Evolutionary conservation across 2,113 vertebrate genomes (phyloP).

Genomic region (Dasypus novemcinctus): DNA sequence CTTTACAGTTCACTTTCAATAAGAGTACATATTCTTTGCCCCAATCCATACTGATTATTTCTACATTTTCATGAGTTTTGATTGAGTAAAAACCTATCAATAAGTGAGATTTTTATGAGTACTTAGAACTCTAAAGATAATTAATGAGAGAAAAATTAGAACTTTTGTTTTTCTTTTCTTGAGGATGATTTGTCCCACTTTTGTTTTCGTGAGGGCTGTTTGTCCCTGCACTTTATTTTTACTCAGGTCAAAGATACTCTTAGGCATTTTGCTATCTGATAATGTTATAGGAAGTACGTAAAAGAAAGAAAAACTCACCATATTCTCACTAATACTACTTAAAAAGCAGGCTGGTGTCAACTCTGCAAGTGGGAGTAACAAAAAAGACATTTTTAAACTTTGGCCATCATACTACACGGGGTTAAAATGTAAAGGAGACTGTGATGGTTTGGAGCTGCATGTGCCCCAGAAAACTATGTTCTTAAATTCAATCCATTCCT

Average conservation of each 20-base stretch:
- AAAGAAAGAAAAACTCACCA: not conserved
- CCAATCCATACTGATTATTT: not conserved
- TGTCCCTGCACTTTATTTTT: not conserved
- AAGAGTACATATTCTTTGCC: not conserved
- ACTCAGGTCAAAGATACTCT: not conserved
- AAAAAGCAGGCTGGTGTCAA: not conserved
- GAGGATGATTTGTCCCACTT: too few species aligned
- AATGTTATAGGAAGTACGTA: not conserved
- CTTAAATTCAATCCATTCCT: too few species aligned
- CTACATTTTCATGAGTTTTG: not conserved
- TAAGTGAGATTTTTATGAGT: not conserved
- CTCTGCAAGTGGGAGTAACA: not conserved
- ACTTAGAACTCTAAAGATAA: conserved; percentile 1
- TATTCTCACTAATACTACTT: not conserved
- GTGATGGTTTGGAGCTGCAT: too few species aligned
- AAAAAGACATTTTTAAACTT: not conserved
- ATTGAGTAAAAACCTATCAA: not conserved
- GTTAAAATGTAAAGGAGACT: not conserved
- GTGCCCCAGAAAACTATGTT: too few species aligned
- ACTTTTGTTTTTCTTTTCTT: not conserved
- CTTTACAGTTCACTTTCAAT: not conserved
- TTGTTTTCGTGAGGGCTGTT: not conserved
- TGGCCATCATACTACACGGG: not conserved
- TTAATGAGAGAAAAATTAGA: conserved; percentile 8
- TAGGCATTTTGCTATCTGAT: not conserved